Base-by-base conservation (phyloP, 2,888 invertebrate species). In the Scelioninae gen. 2 region DNA sequence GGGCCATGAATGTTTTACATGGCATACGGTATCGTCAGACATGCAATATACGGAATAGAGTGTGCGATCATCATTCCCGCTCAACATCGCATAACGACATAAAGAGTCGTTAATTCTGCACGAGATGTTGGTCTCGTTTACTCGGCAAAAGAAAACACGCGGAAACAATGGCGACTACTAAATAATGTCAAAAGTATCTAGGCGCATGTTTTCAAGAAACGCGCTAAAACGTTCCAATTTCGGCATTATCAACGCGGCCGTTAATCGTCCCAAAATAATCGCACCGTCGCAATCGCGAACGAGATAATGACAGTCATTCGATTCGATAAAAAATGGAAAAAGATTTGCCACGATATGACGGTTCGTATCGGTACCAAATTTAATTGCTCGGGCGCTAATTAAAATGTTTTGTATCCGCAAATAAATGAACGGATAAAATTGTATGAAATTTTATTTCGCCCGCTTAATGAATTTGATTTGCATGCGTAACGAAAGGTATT, bases 1-100 rank as follows among this genome's bases (percentile, higher is more conserved):
- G 53, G 60, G 53, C 48, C 46, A 57, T 74, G 72, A 74, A 74
- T 74, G 74, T 64, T 74, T 68, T 57, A 68, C 74, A 71, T 37
- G 52, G 63, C 63, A 50, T 68, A 68, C 58, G 74, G 67, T 65
- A 69, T 70, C 70, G 67, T 67, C 61, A 58, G 71, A 61, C 41
- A 45, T 37, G 61, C 61, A 70, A 70, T 65, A 58, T 60, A 63
- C 55, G 63, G 57, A 63, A 57, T 50, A 31, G 43, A 63, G 63
- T 63, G 57, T 35, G 58, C 53, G 64, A 71, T 74, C 68, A 74
- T 74, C 64, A 68, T 68, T 71, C 64, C 68, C 68, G 52, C 63
- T 63, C 57, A 71, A 71, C 64, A 71, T 68, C 63, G n/a, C 74
- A 68, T 71, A 74, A 64, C 58, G 52, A 50, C 58, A 68, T 71